Conservation (phyloP, 2,113 vertebrate species). For the Ophthalmotilapia sp. region DNA sequence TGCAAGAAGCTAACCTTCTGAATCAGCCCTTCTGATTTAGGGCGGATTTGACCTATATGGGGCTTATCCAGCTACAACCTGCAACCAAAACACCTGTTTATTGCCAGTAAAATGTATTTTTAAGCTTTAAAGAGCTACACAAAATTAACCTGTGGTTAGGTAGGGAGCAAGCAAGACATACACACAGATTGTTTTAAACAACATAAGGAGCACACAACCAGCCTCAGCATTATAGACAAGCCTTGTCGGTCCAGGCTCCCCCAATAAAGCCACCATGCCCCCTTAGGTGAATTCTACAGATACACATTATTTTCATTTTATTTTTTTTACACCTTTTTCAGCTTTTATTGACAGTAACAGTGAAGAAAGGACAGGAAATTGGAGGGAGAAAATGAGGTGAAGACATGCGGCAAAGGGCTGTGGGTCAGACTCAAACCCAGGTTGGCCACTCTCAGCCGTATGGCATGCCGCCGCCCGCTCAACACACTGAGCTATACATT, state of each 20-base stretch:
- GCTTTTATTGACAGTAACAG: not conserved
- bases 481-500: not conserved
- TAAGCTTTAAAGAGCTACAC: not conserved
- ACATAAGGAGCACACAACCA: not conserved
- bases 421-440: not conserved
- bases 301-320: not conserved
- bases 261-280: not conserved
- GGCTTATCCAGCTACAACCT: not conserved
- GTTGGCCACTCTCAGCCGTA: not conserved
- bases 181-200: not conserved
- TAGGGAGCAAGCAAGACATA: not conserved
- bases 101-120: not conserved
- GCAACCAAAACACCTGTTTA: not conserved
- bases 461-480: not conserved
- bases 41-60: fast-evolving
- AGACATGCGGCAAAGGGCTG: not conserved
- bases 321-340: not conserved
- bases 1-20: not conserved
- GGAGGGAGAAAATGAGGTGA: not conserved
- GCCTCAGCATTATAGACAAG: not conserved
- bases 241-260: not conserved
- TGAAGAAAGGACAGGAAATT: not conserved
- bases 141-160: not conserved
- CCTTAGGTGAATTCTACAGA: not conserved
- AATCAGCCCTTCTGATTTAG: not conserved